Evolutionary conservation across 2,113 vertebrate species (phyloP).

Genomic region (Castor canadensis): DNA sequence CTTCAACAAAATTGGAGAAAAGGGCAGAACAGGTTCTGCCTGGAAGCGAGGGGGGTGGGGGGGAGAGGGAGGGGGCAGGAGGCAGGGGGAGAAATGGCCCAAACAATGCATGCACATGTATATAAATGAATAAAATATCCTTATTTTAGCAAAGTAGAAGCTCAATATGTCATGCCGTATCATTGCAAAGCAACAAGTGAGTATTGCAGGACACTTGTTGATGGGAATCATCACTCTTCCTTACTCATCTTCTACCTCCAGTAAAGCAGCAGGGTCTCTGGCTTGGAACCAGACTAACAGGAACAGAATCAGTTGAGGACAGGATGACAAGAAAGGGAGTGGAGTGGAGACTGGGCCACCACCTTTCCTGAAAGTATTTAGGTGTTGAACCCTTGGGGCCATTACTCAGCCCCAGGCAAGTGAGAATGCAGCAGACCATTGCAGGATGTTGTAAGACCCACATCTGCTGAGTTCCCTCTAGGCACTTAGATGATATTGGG

Average conservation of each 20-base stretch:
- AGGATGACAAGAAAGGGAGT: neutral
- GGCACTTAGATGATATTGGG: neutral
- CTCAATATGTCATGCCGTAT: neutral
- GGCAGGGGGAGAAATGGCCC: no score
- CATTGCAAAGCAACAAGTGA: constrained; percentile 46
- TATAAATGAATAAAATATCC: no score
- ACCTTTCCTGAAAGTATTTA: neutral
- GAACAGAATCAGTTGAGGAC: neutral
- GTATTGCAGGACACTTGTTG: constrained; percentile 22
- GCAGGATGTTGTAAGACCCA: neutral
- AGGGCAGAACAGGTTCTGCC: no score
- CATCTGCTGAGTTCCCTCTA: constrained; percentile 11
- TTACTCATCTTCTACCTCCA: constrained; percentile 49
- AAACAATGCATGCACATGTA: no score
- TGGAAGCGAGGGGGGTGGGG: no score
- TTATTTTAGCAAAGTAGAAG: no score
- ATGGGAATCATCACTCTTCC: constrained; percentile 44
- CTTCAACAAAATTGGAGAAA: no score
- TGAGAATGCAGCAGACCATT: neutral
- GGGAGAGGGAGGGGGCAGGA: no score
- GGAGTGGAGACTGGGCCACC: neutral
- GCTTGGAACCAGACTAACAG: constrained; percentile 12
- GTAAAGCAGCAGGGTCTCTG: constrained; percentile 58
- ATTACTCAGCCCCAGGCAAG: constrained; percentile 47
- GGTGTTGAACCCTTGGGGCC: neutral